phyloP scores from a whole-genome alignment of 2,113 vertebrate genomes.

The Peromyscus polionotus region DNA sequence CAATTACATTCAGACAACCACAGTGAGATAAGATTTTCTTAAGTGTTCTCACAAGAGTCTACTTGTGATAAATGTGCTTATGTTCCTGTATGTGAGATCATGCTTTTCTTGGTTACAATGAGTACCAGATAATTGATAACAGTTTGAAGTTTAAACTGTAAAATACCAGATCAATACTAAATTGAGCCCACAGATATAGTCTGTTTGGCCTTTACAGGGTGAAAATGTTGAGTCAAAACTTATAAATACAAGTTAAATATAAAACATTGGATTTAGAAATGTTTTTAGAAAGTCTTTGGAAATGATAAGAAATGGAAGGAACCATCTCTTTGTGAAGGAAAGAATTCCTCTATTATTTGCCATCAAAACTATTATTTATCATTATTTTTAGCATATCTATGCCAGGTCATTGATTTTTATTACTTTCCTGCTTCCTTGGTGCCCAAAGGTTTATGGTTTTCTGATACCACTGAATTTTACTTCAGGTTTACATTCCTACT shows the following conservation, averaged over 20 bases:
- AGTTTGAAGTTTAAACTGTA: not conserved
- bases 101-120: not conserved
- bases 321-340: not conserved
- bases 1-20: not conserved
- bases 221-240: not conserved
- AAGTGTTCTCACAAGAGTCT: not conserved
- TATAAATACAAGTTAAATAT: not conserved
- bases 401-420: not conserved
- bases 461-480: not conserved
- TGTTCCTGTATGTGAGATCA: not conserved
- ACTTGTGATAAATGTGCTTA: not conserved
- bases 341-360: not conserved
- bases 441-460: not conserved
- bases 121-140: not conserved
- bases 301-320: not conserved
- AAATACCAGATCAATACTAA: not conserved
- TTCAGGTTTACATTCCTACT: constrained; percentile 7
- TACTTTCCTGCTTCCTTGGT: not conserved
- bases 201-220: not conserved
- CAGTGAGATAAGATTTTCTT: not conserved
- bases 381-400: not conserved
- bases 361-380: not conserved
- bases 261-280: not conserved
- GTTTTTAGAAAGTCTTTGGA: not conserved
- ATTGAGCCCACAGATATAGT: not conserved